A percentile compares a stretch with the other conserved stretches of the same genome.
phyloP scores from a whole-genome alignment of 1,140 invertebrate genomes.

The Drosophila varians region DNA sequence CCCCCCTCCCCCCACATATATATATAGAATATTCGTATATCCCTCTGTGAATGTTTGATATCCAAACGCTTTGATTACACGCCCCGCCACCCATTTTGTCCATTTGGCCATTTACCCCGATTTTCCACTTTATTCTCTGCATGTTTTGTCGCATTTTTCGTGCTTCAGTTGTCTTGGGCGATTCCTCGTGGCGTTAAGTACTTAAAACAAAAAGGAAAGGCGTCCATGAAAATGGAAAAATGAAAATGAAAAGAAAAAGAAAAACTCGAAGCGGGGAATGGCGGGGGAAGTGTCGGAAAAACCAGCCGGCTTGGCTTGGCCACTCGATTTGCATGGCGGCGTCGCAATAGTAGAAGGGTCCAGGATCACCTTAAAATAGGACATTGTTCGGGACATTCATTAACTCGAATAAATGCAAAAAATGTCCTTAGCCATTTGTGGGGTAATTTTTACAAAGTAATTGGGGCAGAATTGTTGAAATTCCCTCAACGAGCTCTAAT shows the following conservation, averaged over 20 bases:
- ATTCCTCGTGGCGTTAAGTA: constrained; percentile 73
- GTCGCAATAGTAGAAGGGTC: constrained; percentile 2
- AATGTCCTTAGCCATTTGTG: constrained; percentile 30
- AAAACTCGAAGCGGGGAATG: background rate
- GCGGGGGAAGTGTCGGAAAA: background rate
- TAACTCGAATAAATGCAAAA: constrained; percentile 15
- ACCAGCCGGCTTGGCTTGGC: constrained; percentile 42
- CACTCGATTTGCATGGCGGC: constrained; percentile 5
- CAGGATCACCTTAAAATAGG: constrained; percentile 9
- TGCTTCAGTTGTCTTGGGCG: constrained; percentile 65
- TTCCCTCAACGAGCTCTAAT: background rate
- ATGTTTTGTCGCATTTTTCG: constrained; percentile 79
- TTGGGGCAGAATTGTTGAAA: background rate
- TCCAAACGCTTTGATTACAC: constrained; percentile 74
- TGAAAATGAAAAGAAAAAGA: constrained; percentile 2
- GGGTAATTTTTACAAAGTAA: constrained; percentile 12
- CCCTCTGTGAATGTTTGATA: constrained; percentile 50
- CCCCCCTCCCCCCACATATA: no score
- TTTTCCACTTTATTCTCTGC: constrained; percentile 42
- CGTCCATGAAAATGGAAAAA: constrained; percentile 5
- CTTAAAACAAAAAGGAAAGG: constrained; percentile 17
- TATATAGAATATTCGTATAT: background rate
- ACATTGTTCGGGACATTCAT: constrained; percentile 42
- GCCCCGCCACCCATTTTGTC: constrained; percentile 47
- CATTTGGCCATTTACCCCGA: constrained; percentile 10